Evolutionary conservation across 2,113 vertebrate genomes (phyloP).

Genomic region (Chascanopsetta lugubris): DNA sequence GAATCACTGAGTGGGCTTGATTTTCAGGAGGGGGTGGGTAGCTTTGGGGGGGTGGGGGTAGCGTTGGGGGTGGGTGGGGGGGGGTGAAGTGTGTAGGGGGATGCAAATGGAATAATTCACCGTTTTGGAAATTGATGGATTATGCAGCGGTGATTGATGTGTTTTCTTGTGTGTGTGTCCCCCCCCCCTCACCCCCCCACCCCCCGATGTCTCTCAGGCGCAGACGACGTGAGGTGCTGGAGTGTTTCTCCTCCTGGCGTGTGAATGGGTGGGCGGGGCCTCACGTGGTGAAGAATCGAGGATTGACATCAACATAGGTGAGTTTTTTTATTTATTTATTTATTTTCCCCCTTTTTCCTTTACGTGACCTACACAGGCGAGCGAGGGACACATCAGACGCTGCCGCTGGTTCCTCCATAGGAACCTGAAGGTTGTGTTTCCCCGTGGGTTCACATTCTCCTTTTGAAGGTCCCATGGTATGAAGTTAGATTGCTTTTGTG

Average conservation of each 20-base stretch:
- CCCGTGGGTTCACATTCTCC: too few species aligned
- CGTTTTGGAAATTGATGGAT: conserved; percentile 39
- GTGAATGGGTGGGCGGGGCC: conserved; percentile 77
- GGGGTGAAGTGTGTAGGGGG: not conserved
- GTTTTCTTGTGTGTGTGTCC: conserved; percentile 22
- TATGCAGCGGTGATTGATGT: conserved; percentile 34
- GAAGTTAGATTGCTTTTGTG: too few species aligned
- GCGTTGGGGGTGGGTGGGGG: too few species aligned
- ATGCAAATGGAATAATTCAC: conserved; percentile 45
- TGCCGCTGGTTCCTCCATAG: too few species aligned
- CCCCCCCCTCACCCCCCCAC: too few species aligned
- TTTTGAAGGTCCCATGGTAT: too few species aligned
- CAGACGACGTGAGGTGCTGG: conserved; percentile 56
- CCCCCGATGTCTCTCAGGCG: conserved; percentile 52
- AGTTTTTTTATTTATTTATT: conserved; percentile 7
- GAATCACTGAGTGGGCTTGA: conserved; percentile 40
- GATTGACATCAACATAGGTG: conserved; percentile 66
- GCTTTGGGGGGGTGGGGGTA: not conserved
- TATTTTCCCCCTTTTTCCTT: too few species aligned
- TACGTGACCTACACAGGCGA: too few species aligned
- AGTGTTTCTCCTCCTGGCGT: conserved; percentile 65
- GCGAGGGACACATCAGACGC: too few species aligned
- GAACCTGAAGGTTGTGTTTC: not conserved
- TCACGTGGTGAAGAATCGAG: conserved; percentile 57
- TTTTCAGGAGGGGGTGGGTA: not conserved